phyloP scores from a whole-genome alignment of 1,140 invertebrate genomes.

The Megalonaias nervosa region DNA sequence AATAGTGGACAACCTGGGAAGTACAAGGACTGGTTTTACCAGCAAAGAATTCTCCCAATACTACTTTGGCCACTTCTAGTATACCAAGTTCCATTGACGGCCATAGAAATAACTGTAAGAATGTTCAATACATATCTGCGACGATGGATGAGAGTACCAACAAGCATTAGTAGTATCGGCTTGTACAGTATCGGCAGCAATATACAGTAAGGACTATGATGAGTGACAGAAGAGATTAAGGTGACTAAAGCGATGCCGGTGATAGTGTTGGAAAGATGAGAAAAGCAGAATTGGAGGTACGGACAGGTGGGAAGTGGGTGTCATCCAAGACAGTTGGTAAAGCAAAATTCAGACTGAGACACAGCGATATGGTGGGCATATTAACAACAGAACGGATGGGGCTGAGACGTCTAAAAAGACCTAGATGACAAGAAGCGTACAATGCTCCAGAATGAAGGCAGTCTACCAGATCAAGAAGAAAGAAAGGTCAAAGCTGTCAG shows the following conservation, averaged over 20 bases:
- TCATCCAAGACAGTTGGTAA: constrained; percentile 6
- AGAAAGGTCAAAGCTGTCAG: constrained; percentile 2
- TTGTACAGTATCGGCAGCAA: constrained; percentile 28
- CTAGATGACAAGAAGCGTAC: constrained; percentile 2
- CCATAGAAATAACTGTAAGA: too few species aligned
- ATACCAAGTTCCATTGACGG: background rate
- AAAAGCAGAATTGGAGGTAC: constrained; percentile 4
- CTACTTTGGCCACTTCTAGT: constrained; percentile 8
- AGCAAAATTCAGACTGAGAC: constrained; percentile 18
- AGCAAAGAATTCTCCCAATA: constrained; percentile 29
- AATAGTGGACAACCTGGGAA: constrained; percentile 31
- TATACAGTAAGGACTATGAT: constrained; percentile 17
- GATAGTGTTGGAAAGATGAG: constrained; percentile 28
- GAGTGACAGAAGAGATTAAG: constrained; percentile 34
- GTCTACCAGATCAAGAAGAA: constrained; percentile 16
- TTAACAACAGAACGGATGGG: constrained; percentile 1
- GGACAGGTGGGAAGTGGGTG: constrained; percentile 18
- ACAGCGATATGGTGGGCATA: constrained; percentile 14
- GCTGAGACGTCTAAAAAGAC: constrained; percentile 2
- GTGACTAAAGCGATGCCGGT: constrained; percentile 29
- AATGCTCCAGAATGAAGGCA: constrained; percentile 6
- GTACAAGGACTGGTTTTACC: constrained; percentile 37
- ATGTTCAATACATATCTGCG: too few species aligned
- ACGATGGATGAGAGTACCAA: constrained; percentile 24
- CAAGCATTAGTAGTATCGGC: constrained; percentile 26